These are phyloP conservation scores for Trissolcus brochymenae DNA, from an alignment of 2,888 invertebrate genomes.

Conservation along the genomic window DNA sequence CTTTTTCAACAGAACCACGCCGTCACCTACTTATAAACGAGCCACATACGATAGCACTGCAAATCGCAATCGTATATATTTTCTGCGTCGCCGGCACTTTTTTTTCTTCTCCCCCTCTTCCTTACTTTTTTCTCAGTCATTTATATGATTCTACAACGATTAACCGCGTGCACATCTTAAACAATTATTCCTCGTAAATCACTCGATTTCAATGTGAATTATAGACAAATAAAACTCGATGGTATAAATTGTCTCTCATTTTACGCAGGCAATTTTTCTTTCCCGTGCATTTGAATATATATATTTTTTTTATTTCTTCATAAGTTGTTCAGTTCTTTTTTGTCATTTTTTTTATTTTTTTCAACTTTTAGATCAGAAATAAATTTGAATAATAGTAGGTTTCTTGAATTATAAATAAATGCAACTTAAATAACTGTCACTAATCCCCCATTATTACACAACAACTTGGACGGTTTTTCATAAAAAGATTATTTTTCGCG, in stretches of 20 bases:
- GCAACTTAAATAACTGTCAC: too few relatives aligned
- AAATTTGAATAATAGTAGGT: too few relatives aligned
- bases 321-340: too few relatives aligned
- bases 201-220: neutral
- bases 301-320: too few relatives aligned
- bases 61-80: conserved; percentile 29
- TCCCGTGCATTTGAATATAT: too few relatives aligned
- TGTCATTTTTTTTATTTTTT: too few relatives aligned
- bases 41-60: conserved; percentile 4
- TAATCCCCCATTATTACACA: conserved; percentile 19
- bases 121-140: conserved; percentile 7
- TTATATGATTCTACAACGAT: conserved; percentile 6
- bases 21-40: conserved; percentile 55
- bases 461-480: conserved; percentile 34
- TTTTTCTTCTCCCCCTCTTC: neutral
- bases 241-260: too few relatives aligned
- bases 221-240: too few relatives aligned
- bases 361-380: too few relatives aligned
- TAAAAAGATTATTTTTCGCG: conserved; percentile 37
- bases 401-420: too few relatives aligned
- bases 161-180: conserved; percentile 8
- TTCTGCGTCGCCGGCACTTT: conserved; percentile 54
- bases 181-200: conserved; percentile 40
- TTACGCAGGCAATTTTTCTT: too few relatives aligned
- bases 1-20: conserved; percentile 46